Evolutionary conservation across 1,140 invertebrate genomes (phyloP).

Genomic region (Caenorhabditis latens): DNA sequence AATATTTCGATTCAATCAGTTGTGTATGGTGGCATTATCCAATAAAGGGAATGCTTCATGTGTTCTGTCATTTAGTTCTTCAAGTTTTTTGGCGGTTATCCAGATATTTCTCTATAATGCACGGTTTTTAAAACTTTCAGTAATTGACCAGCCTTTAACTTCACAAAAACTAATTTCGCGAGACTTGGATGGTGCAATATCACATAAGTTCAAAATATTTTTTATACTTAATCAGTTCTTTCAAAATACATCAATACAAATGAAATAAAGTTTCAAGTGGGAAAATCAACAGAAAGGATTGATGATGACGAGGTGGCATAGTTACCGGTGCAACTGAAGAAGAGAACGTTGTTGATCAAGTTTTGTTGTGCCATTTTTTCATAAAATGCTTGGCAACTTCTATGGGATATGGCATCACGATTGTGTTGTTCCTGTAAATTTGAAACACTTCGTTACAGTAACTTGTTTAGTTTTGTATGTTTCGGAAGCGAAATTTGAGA

Average conservation of each 20-base stretch:
- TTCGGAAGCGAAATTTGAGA: background rate
- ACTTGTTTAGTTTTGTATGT: no score
- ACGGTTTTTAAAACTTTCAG: no score
- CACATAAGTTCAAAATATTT: background rate
- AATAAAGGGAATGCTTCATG: no score
- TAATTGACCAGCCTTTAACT: no score
- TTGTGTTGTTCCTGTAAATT: slow-evolving; percentile 59
- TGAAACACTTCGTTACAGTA: no score
- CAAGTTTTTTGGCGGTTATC: no score
- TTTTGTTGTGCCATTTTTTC: slow-evolving; percentile 56
- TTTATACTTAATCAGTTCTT: background rate
- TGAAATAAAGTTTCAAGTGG: background rate
- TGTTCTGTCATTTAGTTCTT: no score
- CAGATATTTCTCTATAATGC: no score
- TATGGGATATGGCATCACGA: slow-evolving; percentile 61
- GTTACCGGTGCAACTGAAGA: slow-evolving; percentile 37
- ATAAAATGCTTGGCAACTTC: slow-evolving; percentile 60
- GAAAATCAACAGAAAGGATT: background rate
- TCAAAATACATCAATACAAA: background rate
- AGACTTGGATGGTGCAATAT: no score
- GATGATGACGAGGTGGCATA: slow-evolving; percentile 11
- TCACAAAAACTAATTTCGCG: no score
- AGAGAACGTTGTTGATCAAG: background rate
- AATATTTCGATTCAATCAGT: background rate
- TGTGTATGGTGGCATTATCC: no score